Evolutionary conservation across 2,113 vertebrate genomes (phyloP).

Genomic region (Lophotis ruficrista): DNA sequence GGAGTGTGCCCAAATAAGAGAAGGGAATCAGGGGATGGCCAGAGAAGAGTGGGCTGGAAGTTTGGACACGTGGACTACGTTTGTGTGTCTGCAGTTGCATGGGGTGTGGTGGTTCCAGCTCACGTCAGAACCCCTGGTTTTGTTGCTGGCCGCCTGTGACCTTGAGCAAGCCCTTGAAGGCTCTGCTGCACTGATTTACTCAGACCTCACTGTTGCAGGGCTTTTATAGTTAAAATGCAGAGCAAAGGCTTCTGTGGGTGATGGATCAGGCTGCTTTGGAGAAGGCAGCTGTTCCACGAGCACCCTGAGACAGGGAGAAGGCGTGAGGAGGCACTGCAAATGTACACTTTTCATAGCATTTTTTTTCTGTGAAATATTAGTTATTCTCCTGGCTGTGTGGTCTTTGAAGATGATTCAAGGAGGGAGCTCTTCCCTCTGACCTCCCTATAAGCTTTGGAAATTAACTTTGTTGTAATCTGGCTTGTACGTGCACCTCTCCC

Average conservation of each 20-base stretch:
- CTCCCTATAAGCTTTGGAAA: background rate
- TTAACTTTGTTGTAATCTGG: background rate
- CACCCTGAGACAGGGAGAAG: background rate
- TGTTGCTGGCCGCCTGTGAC: background rate
- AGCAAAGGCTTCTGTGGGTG: background rate
- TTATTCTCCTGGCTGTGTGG: background rate
- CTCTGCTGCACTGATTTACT: rapidly evolving
- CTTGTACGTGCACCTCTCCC: rapidly evolving
- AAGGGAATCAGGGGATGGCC: background rate
- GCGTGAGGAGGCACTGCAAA: background rate
- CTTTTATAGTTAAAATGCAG: background rate
- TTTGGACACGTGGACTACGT: rapidly evolving
- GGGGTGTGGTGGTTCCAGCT: background rate
- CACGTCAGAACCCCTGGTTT: background rate
- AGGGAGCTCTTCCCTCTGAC: background rate
- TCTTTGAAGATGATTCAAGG: background rate
- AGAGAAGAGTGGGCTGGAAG: background rate
- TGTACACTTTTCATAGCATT: rapidly evolving
- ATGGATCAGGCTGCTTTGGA: background rate
- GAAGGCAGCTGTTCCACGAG: background rate
- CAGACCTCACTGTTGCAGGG: background rate
- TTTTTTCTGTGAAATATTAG: background rate
- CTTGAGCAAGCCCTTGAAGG: background rate
- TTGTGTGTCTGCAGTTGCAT: no score
- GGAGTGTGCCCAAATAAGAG: no score